Percentiles rank a stretch among this genome's conserved stretches.
phyloP scores from a whole-genome alignment of 2,113 vertebrate species.

The Kryptolebias marmoratus region DNA sequence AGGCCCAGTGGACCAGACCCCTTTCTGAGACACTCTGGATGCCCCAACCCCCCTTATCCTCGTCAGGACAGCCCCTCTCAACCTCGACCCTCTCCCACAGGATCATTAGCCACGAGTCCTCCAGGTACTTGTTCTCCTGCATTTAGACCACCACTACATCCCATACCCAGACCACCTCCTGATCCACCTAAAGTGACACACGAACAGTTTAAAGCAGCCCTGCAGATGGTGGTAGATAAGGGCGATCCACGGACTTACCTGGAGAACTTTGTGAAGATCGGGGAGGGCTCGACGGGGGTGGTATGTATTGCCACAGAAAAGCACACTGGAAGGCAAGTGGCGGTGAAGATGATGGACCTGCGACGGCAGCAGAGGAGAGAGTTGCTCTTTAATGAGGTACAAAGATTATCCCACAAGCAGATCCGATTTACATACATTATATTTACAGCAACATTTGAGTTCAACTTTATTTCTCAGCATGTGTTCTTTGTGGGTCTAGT shows the following conservation, averaged over 20 bases:
- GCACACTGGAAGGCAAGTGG: conserved; percentile 94
- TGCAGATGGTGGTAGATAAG: conserved; percentile 98
- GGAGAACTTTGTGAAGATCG: conserved; percentile 97
- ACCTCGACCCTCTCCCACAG: conserved; percentile 89
- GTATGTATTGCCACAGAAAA: conserved; percentile 96
- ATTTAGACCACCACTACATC: conserved; percentile 86
- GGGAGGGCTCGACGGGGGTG: conserved; percentile 95
- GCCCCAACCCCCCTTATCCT: conserved; percentile 76
- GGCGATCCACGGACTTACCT: conserved; percentile 91
- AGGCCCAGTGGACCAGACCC: conserved; percentile 76
- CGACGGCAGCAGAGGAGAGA: conserved; percentile 96
- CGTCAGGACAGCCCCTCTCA: conserved; percentile 85
- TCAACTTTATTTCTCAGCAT: background rate
- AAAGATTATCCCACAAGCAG: background rate
- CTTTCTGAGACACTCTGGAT: conserved; percentile 78
- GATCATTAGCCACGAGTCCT: conserved; percentile 89
- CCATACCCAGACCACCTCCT: conserved; percentile 79
- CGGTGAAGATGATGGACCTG: conserved; percentile 99
- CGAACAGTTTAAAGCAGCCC: conserved; percentile 96
- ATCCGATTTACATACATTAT: background rate
- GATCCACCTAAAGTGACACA: conserved; percentile 92
- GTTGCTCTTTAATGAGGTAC: conserved; percentile 97
- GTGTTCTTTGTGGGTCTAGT: background rate
- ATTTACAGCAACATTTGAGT: background rate
- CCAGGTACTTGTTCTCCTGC: conserved; percentile 92